phyloP scores from a whole-genome alignment of 2,113 vertebrate genomes.

The Choloepus hoffmanni region DNA sequence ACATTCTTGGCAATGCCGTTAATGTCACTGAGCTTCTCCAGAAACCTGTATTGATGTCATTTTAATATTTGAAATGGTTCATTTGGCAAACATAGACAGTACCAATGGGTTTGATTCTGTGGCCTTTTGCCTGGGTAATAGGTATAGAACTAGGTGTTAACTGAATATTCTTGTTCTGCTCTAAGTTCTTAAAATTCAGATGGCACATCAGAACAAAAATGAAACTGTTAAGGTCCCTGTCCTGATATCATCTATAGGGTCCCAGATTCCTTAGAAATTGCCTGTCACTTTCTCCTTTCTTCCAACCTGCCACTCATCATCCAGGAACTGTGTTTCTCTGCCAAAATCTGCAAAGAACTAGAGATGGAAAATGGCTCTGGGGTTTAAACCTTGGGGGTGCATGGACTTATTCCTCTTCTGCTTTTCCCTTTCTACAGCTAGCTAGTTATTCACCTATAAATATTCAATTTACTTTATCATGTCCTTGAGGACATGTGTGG shows the following conservation, averaged over 20 bases:
- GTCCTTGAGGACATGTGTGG: background rate
- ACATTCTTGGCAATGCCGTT: conserved; percentile 56
- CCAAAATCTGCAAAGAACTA: conserved; percentile 1
- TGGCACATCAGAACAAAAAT: conserved; percentile 27
- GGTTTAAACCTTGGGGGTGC: background rate
- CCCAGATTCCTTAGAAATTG: conserved; percentile 32
- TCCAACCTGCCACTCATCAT: conserved; percentile 3
- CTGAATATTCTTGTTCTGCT: conserved; percentile 70
- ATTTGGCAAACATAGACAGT: conserved; percentile 75
- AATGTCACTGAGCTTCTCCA: conserved; percentile 65
- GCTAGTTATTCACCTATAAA: background rate
- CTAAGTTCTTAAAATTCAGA: conserved; percentile 65
- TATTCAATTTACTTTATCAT: background rate
- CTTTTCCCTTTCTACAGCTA: background rate
- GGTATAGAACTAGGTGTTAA: conserved; percentile 65
- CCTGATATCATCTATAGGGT: background rate
- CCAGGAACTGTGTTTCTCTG: background rate
- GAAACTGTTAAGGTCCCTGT: background rate
- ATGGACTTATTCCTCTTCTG: background rate
- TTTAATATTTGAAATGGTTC: conserved; percentile 79
- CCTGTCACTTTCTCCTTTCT: conserved; percentile 46
- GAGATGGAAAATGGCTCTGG: background rate
- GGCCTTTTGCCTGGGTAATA: conserved; percentile 69
- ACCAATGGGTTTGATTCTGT: conserved; percentile 41
- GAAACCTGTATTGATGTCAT: conserved; percentile 75